phyloP scores from a whole-genome alignment of 2,888 invertebrate species.

The Thymelicus lineola region DNA sequence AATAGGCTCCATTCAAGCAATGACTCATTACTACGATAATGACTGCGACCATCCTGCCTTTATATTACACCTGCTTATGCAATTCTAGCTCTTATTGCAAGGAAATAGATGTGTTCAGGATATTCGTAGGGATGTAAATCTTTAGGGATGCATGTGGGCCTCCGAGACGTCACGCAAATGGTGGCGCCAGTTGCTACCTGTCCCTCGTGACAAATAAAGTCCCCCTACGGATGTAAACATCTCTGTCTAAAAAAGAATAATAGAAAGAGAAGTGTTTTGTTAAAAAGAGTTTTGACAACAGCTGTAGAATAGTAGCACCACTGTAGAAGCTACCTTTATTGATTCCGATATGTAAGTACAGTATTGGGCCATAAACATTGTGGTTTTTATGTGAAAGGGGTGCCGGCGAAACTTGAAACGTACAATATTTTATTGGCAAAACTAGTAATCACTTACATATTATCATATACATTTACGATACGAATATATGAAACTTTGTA shows the following conservation, averaged over 20 bases:
- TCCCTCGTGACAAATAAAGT: slow-evolving; percentile 69
- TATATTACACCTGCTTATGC: slow-evolving; percentile 17
- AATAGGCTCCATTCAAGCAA: slow-evolving; percentile 60
- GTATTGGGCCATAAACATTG: slow-evolving; percentile 51
- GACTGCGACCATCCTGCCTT: slow-evolving; percentile 53
- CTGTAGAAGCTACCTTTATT: slow-evolving; percentile 53
- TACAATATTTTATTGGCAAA: slow-evolving; percentile 46
- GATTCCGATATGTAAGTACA: slow-evolving; percentile 62
- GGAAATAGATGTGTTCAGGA: slow-evolving; percentile 19
- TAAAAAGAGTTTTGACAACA: slow-evolving; percentile 47
- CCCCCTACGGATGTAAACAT: slow-evolving; percentile 54
- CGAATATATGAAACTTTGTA: slow-evolving; percentile 34
- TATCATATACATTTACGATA: neutral
- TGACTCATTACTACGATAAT: slow-evolving; percentile 79
- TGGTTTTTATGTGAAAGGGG: slow-evolving; percentile 44
- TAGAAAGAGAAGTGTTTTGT: slow-evolving; percentile 47
- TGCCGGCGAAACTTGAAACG: slow-evolving; percentile 42
- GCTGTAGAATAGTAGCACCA: slow-evolving; percentile 48
- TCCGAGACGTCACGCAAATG: slow-evolving; percentile 69
- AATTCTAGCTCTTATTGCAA: slow-evolving; percentile 50
- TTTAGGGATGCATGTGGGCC: slow-evolving; percentile 53
- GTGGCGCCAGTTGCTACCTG: slow-evolving; percentile 66
- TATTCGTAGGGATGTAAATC: slow-evolving; percentile 38
- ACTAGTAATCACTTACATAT: slow-evolving; percentile 18
- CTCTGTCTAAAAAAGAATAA: slow-evolving; percentile 51